Percentiles rank a stretch among this genome's conserved stretches.
Evolutionary conservation across 2,888 invertebrate species (phyloP).

Genomic region (Mesorhabditis belari): DNA sequence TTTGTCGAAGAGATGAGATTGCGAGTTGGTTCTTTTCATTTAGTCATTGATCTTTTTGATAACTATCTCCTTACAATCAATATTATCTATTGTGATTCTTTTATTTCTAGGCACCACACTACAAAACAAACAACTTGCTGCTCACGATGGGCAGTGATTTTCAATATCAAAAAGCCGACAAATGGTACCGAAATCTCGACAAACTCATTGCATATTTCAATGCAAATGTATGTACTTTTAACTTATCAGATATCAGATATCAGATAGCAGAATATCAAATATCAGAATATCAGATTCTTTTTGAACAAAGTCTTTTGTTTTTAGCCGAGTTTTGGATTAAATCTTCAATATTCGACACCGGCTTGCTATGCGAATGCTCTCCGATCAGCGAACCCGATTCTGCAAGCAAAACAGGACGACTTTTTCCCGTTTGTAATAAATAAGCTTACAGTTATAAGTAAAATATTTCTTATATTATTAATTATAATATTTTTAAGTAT

Average conservation of each 20-base stretch:
- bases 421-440: slow-evolving; percentile 71
- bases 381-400: slow-evolving; percentile 42
- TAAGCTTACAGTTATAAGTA: no score
- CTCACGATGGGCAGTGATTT: slow-evolving; percentile 89
- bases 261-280: no score
- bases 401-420: slow-evolving; percentile 73
- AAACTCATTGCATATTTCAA: slow-evolving; percentile 73
- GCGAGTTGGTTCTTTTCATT: slow-evolving; percentile 17
- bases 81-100: not conserved
- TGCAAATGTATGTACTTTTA: slow-evolving; percentile 51
- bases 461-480: slow-evolving; percentile 3
- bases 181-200: slow-evolving; percentile 77
- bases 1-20: slow-evolving; percentile 44
- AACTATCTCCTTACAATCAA: no score
- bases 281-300: not conserved
- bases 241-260: no score
- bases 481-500: slow-evolving; percentile 42
- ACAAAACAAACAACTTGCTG: slow-evolving; percentile 68
- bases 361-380: slow-evolving; percentile 58
- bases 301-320: slow-evolving; percentile 52
- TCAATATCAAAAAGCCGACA: slow-evolving; percentile 71
- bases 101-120: slow-evolving; percentile 60
- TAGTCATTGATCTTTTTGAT: not conserved
- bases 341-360: slow-evolving; percentile 64
- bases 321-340: slow-evolving; percentile 59